Evolutionary conservation across 1,140 invertebrate genomes (phyloP), one percentile per base, ranked within the genome.

Genomic region (Pseudomyrmex dendroicus): DNA sequence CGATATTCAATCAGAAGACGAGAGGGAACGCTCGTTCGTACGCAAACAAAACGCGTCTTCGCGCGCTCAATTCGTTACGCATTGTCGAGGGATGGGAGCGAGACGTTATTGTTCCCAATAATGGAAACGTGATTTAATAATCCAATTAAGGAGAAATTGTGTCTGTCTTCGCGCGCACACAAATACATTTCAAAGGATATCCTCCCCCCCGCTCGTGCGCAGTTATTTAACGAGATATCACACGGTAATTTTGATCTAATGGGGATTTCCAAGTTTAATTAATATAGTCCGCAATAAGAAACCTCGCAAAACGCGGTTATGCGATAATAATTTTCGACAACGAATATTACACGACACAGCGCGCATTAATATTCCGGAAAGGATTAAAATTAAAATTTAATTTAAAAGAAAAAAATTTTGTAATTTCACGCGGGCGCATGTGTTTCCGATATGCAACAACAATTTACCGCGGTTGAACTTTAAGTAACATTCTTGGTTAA

Each of bases 11-110:
- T 82, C 68, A 82, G 44, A 59, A 76, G 78, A 82, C 63, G 76
- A 67, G 52, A 48, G 83, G 73, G 62, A 68, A 62, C 73, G 86
- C 85, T 88, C 85, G 86, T 87, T 70, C 52, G 22, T 12, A 66
- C 63, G 46, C 46, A 82, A 72, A 62, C 80, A 66, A 35, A 35
- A 61, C 68, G 54, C 66, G 54, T 44, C 61, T 63, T 78, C 85
- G 57, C 20, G 57, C 20, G 84, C 63, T 84, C 56, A 86, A 87
- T 87, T 87, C 83, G 80, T 87, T 74, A 63, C 63, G 85, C 67
- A 87, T 86, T 73, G 85, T 84, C 56, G 46, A 22, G 20, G 67
- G 72, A 44, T 70, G 77, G 50, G 66, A 35, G 4, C 5, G 2
- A 25, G 25, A 25, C 25, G 5, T 35, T 35, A 80, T 80, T 80